Base-by-base conservation (phyloP, 2,113 vertebrate genomes). In the Archocentrus centrarchus region DNA sequence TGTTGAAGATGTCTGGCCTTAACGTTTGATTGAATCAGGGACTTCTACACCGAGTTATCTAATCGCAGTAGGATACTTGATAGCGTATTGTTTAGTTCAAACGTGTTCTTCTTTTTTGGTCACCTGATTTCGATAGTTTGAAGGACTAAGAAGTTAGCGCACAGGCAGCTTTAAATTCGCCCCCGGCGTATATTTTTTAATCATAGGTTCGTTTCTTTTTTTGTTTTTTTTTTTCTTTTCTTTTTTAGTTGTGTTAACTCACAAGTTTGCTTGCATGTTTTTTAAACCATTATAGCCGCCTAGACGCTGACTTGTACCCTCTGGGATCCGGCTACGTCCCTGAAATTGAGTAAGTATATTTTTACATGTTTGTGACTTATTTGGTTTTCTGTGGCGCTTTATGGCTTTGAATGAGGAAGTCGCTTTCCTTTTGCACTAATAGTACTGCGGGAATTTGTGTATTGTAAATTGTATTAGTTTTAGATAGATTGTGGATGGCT, bases 281-380 rank as follows among this genome's bases (percentile, higher is more conserved):
- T 10, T 8, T 15, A 18, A 64, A 11, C 24, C 3, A 11, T 18
- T 61, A 5, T 88, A 96, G 95, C 94, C 95, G 94, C 92, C 94
- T 96, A 92, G 95, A 96, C 92, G 90, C 95, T 94, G 96, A 96
- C 92, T 94, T 96, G 95, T 96, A 96, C 87, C 96, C 96, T 91
- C 93, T 96, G 93, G 96, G 95, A 96, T 93, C 96, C 91, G 92
- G 94, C 90, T 96, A 96, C 95, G 95, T 96, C 94, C 91, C 94
- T 94, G 95, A 96, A 90, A 94, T 96, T 76, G 96, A 96, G 96
- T 96, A 94, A 93, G 96, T 94, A 84, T 82, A 77, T 87, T 53
- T 73, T 70, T 59, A 7, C 35, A 44, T 27, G 27, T 9, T 11
- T 62, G 41, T 27, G n/a, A 55, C 10, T 44, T 2, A 50, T 18